Base-by-base conservation (phyloP, 2,797 vertebrate genomes). In the Gymnoscopelus microlampas region DNA sequence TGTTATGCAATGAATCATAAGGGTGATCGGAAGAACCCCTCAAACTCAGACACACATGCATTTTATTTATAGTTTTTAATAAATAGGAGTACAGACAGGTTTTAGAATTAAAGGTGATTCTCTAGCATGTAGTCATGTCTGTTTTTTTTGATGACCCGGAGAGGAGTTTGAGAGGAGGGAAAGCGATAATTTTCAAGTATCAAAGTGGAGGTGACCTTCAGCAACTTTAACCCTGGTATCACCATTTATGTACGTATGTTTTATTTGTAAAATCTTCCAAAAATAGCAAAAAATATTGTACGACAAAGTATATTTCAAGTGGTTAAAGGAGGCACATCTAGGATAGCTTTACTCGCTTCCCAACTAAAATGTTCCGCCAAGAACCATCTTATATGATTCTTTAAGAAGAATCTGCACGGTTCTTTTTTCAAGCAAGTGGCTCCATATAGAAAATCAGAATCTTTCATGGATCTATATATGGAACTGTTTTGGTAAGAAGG, bases 41-140 rank as follows among this genome's bases (percentile, higher is more conserved):
- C 61, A 62, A 66, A 83, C 76, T 39, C 1, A 66, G 67, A 24
- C n/a, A 26, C 19, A 9, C 39, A 39, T 39, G 39, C 39, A 7
- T 9, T 39, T 39, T 39, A 39, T 39, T 8, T 6, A 9, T 39
- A 1, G 59, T 29, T 35, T 14, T 26, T 15, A 29, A 70, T 71
- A 76, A 79, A 82, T 70, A 26, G n/a, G 63, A 79, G 70, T 76
- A 69, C 66, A 68, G 70, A 74, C 74, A 70, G 60, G 68, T 72
- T 74, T 81, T 73, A 68, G 74, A 74, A 39, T 69, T 79, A 74
- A 80, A 76, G 71, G 81, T 35, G 68, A 84, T 69, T 79, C 77
- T 74, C 69, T 74, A 60, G 76, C 61, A 69, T 74, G 70, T 44
- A 70, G 71, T 77, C 72, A 54, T 57, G 53, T 79, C 74, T 68